phyloP scores from a whole-genome alignment of 2,888 invertebrate genomes.

The Campoletis raptor region DNA sequence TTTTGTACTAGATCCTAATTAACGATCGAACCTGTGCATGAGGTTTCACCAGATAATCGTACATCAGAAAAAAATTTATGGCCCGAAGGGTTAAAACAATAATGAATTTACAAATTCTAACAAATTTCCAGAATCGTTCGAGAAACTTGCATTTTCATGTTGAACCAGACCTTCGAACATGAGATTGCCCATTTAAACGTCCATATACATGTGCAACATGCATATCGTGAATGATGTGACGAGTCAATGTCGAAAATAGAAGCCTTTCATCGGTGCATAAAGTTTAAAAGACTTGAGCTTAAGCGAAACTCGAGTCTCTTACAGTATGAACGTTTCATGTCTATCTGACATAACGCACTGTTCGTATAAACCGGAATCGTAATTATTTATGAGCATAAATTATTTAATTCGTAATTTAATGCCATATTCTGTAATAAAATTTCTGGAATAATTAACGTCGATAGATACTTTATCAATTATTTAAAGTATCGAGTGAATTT shows the following conservation, averaged over 20 bases:
- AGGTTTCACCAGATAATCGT: too few relatives aligned
- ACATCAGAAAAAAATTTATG: background rate
- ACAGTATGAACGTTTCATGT: conserved; percentile 23
- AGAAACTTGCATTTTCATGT: background rate
- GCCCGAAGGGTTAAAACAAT: too few relatives aligned
- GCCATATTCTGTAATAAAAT: background rate
- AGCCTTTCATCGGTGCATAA: conserved; percentile 68
- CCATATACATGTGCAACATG: background rate
- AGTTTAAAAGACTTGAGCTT: conserved; percentile 64
- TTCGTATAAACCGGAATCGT: background rate
- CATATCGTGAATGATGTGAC: background rate
- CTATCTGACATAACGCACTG: background rate
- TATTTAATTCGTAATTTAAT: background rate
- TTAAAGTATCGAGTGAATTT: background rate
- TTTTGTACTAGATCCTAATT: too few relatives aligned
- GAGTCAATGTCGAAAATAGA: conserved; percentile 69
- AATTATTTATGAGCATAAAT: background rate
- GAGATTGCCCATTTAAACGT: background rate
- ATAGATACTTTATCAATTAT: background rate
- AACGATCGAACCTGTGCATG: too few relatives aligned
- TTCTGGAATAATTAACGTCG: background rate
- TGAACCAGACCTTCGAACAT: conserved; percentile 24
- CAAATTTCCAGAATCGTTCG: background rate
- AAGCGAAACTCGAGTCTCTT: conserved; percentile 34
- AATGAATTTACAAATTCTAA: background rate